Base-by-base conservation (phyloP, 2,113 vertebrate species). In the Eulemur macaco region DNA sequence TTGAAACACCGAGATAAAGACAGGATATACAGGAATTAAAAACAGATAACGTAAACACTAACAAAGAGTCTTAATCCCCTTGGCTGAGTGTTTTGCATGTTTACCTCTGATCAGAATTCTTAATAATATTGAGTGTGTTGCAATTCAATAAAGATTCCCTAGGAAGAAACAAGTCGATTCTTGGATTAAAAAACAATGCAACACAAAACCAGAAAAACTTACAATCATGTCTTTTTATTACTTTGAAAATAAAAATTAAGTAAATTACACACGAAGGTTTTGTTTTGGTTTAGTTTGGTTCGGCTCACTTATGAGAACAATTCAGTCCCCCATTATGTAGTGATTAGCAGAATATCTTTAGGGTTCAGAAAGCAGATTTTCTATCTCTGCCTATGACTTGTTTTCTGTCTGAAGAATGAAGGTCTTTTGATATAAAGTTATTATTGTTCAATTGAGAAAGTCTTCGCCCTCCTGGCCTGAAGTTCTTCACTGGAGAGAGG, bases 31-130 rank as follows among this genome's bases (percentile, higher is more conserved):
- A 98, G 97, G 97, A 98, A 97, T 97, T 98, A 98, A 97, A 94
- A 98, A 96, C 88, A 98, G 98, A 98, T 98, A 98, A 97, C 37
- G 71, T 97, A 97, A 98, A 98, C 96, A 96, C 96, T 97, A 98
- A 97, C 97, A 98, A 98, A 98, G 96, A 97, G 73, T 94, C 95
- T 94, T 97, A 98, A 98, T 21, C 98, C 97, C 98, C 97, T 95
- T 82, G 60, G 85, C 92, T 94, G 95, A 66, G 85, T 98, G 93
- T 97, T 98, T 87, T 93, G 97, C 93, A 89, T 98, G 71, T 97
- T 98, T 98, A 94, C 96, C 98, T 98, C 96, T 95, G 95, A 97
- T 96, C 86, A 80, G 88, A 93, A 97, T 98, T 97, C 97, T 95
- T 97, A 97, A 98, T 96, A 76, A 93, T 94, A 95, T 96, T 6